These are phyloP conservation scores for Dolichallabes microphthalmus DNA, from an alignment of 2,113 vertebrate species.

Conservation along the genomic window DNA sequence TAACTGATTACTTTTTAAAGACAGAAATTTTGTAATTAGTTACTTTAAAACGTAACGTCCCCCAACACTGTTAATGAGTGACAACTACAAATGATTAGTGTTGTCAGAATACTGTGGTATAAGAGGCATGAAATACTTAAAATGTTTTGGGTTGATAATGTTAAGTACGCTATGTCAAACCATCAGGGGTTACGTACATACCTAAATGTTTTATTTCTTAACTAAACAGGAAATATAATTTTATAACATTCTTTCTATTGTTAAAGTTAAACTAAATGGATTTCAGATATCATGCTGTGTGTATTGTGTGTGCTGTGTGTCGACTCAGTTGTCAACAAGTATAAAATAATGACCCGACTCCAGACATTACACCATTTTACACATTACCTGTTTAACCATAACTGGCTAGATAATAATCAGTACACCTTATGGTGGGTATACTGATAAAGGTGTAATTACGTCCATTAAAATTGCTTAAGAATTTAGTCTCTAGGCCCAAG, in stretches of 20 bases:
- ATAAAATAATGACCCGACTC: not conserved
- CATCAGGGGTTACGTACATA: not conserved
- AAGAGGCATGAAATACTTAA: not conserved
- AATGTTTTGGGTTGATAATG: not conserved
- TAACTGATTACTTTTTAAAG: too few relatives aligned
- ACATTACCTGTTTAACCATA: not conserved
- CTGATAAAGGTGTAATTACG: not conserved
- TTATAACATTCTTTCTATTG: not conserved
- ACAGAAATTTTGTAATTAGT: too few relatives aligned
- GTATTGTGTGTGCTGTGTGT: not conserved
- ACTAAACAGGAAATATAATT: not conserved
- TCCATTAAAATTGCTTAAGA: not conserved
- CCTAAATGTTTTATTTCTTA: not conserved
- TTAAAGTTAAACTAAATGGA: not conserved
- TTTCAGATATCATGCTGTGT: not conserved
- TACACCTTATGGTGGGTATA: not conserved
- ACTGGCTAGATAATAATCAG: not conserved
- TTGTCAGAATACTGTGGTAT: not conserved
- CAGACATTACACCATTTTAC: not conserved
- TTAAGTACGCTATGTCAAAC: not conserved
- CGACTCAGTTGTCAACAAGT: not conserved
- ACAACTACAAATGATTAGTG: not conserved
- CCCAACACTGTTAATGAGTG: too few relatives aligned
- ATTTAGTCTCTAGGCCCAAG: not conserved
- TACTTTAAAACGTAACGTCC: too few relatives aligned